Percentiles rank a stretch among this genome's conserved stretches.
phyloP scores from a whole-genome alignment of 1,140 invertebrate genomes.

The Oncopodura yosiiana region DNA sequence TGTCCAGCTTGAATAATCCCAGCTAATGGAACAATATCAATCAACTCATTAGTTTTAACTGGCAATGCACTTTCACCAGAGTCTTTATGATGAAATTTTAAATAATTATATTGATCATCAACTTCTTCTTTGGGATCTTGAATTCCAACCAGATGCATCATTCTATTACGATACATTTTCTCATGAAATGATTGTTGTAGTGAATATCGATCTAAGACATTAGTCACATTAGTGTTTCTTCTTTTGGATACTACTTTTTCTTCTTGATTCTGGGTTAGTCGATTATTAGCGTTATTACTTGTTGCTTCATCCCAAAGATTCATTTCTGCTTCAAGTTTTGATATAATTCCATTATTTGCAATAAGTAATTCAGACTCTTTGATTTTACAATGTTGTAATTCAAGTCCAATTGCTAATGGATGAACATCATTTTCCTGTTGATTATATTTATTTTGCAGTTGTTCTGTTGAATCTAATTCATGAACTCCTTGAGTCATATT shows the following conservation, averaged over 20 bases:
- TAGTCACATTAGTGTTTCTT: neutral
- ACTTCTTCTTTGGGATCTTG: conserved; percentile 10
- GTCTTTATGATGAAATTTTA: neutral
- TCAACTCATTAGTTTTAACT: conserved; percentile 8
- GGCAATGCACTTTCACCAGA: neutral
- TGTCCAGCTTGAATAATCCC: conserved; percentile 18
- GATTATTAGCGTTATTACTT: too few relatives aligned
- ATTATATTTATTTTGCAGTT: too few relatives aligned
- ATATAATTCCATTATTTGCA: too few relatives aligned
- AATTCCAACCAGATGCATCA: conserved; percentile 16
- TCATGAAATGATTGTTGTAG: neutral
- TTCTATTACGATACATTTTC: conserved; percentile 12
- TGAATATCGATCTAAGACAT: neutral
- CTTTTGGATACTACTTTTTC: too few relatives aligned
- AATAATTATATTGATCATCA: conserved; percentile 13
- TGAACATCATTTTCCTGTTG: too few relatives aligned
- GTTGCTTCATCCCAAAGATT: too few relatives aligned
- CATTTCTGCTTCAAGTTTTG: too few relatives aligned
- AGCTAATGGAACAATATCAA: conserved; percentile 19
- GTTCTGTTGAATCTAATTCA: neutral
- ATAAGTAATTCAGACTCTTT: too few relatives aligned
- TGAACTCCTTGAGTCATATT: neutral
- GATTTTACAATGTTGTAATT: too few relatives aligned
- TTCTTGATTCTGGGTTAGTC: too few relatives aligned
- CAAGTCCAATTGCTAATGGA: too few relatives aligned